A percentile compares a stretch with the other conserved stretches of the same genome.
These are phyloP conservation scores for Siniperca obscura DNA, from an alignment of 2,797 vertebrate species.

Conservation along the genomic window DNA sequence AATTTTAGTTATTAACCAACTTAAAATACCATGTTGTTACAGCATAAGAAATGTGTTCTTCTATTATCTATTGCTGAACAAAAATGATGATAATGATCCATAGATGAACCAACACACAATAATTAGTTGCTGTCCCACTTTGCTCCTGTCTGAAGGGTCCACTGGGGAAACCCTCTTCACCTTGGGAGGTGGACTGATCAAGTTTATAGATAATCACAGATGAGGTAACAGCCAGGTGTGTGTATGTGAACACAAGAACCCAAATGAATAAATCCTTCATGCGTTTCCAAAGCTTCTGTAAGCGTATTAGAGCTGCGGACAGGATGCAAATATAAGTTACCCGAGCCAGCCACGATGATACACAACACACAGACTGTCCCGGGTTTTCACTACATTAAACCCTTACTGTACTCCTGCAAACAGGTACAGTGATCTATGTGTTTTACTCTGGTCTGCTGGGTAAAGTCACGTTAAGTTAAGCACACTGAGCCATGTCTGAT, in stretches of 20 bases:
- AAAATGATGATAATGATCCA: neutral
- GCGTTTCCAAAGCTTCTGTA: constrained; percentile 55
- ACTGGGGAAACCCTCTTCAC: no score
- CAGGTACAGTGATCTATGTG: neutral
- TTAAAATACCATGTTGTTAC: neutral
- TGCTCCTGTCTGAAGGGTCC: neutral
- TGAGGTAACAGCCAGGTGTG: constrained; percentile 12
- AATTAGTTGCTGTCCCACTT: neutral
- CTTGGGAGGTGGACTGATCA: neutral
- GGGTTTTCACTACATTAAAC: no score
- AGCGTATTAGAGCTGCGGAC: constrained; percentile 54
- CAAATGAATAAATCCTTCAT: constrained; percentile 29
- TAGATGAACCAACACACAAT: neutral
- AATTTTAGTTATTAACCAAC: neutral
- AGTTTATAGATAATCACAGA: neutral
- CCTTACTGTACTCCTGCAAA: accelerated
- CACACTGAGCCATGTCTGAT: constrained; percentile 64
- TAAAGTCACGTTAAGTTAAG: constrained; percentile 37
- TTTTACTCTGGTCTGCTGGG: neutral
- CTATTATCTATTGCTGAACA: no score
- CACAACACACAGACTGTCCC: neutral
- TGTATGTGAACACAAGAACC: neutral
- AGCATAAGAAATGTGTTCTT: neutral
- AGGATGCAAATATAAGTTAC: neutral
- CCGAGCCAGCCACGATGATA: neutral